Evolutionary conservation across 1,140 invertebrate species (phyloP), one percentile per base, ranked within the genome.

Genomic region (Drosophila nikananu): DNA sequence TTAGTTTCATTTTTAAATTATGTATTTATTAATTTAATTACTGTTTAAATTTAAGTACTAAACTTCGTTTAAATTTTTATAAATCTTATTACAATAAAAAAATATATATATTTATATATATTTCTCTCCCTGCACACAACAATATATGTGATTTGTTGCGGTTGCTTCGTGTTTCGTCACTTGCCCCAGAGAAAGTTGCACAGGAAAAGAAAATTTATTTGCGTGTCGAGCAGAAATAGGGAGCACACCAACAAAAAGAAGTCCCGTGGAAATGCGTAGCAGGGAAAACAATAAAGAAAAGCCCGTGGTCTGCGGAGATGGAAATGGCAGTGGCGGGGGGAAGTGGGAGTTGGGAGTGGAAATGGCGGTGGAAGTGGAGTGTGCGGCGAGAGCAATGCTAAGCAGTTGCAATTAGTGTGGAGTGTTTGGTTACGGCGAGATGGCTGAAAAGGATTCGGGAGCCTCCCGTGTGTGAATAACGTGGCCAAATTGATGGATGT

Each of bases 181-280:
- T 72, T n/a, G 46, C 13, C 3, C 41, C 12, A 32, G 30, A 37
- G 17, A 52, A 60, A 59, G 49, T 49, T 61, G 58, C 65, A 67
- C 63, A 72, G 63, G 39, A 81, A 79, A 72, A 62, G 70, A 74
- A 89, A 83, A 87, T 87, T 87, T 87, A 87, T 87, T 87, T 87
- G 83, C 84, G 83, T 87, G 83, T 81, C 81, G 79, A 66, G 25
- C 46, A 41, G 27, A 67, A 66, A 60, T 30, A 9, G 46, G 23
- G 17, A 30, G 30, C 8, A 9, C 8, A 30, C 30, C 30, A 30
- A 10, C 27, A 9, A 25, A n/a, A 74, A 73, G 59, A 57, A 27
- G 23, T 37, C 7, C 21, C 27, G 70, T 7, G 27, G 25, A 51
- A 60, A 48, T 32, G 54, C 54, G 54, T 55, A 25, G 54, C 54